Evolutionary conservation across 2,113 vertebrate genomes (phyloP).

Genomic region (Antigone vipio): DNA sequence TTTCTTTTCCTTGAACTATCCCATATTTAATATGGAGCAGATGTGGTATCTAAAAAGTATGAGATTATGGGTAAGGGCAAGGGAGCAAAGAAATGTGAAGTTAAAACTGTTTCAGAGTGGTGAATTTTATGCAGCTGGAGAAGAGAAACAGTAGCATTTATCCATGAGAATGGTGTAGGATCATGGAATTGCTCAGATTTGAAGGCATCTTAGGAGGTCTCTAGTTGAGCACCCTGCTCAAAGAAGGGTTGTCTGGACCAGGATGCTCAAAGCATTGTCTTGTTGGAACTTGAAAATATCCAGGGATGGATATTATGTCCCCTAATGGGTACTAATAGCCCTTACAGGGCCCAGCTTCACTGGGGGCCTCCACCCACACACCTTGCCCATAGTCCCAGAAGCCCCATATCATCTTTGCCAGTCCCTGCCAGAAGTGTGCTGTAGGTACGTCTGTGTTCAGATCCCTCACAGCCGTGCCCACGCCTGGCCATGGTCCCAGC

Average conservation of each 20-base stretch:
- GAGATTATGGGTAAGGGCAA: not conserved
- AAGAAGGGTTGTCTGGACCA: not conserved
- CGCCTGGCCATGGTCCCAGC: rapidly evolving
- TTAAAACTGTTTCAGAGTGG: not conserved
- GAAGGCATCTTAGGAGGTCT: not conserved
- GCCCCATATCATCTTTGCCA: not conserved
- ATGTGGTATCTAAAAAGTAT: not conserved
- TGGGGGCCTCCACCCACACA: not conserved
- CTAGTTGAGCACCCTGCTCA: rapidly evolving
- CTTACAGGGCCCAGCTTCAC: no score
- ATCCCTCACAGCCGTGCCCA: not conserved
- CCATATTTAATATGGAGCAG: not conserved
- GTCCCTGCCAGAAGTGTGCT: not conserved
- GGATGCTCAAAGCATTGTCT: not conserved
- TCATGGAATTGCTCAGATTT: not conserved
- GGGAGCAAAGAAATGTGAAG: not conserved
- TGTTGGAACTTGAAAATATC: not conserved
- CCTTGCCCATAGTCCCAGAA: not conserved
- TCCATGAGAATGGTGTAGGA: not conserved
- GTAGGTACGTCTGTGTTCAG: no score
- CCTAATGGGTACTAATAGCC: not conserved
- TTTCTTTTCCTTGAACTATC: not conserved
- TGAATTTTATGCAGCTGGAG: not conserved
- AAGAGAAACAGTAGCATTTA: not conserved
- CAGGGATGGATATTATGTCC: not conserved